A percentile compares a stretch with the other conserved stretches of the same genome.
These are phyloP conservation scores for Valencia hispanica DNA, from an alignment of 2,797 vertebrate species.

Conservation along the genomic window DNA sequence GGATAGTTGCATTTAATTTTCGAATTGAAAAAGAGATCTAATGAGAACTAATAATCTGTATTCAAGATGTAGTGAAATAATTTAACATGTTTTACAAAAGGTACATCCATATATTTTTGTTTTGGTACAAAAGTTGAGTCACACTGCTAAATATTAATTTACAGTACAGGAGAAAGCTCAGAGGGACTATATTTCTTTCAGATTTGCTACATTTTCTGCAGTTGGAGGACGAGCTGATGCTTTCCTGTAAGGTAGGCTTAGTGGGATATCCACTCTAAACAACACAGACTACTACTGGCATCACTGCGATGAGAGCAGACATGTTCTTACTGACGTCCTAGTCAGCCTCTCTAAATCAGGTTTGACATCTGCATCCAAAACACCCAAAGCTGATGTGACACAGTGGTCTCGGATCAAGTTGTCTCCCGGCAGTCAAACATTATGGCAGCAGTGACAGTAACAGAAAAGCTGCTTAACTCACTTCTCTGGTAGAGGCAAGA, in stretches of 20 bases:
- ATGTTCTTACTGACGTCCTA: slow-evolving; percentile 10
- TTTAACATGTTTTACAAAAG: background rate
- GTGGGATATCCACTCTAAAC: slow-evolving; percentile 28
- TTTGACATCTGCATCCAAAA: slow-evolving; percentile 41
- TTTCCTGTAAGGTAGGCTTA: slow-evolving; percentile 24
- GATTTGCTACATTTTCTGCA: slow-evolving; percentile 20
- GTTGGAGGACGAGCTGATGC: slow-evolving; percentile 20
- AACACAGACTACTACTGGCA: slow-evolving; percentile 36
- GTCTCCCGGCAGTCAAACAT: slow-evolving; percentile 24
- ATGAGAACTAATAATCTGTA: background rate
- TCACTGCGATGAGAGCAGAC: slow-evolving; percentile 47
- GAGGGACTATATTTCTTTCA: slow-evolving; percentile 39
- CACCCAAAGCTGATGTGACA: slow-evolving; percentile 32
- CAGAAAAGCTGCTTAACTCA: slow-evolving; percentile 63
- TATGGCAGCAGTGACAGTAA: slow-evolving; percentile 26
- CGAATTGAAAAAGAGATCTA: background rate
- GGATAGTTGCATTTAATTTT: background rate
- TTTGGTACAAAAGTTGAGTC: background rate
- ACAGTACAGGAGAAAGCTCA: background rate
- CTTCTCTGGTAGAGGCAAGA: slow-evolving; percentile 11
- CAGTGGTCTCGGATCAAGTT: slow-evolving; percentile 21
- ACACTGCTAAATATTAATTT: background rate
- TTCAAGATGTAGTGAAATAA: background rate
- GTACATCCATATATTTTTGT: background rate
- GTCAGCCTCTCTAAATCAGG: slow-evolving; percentile 12